A percentile compares a stretch with the other conserved stretches of the same genome.
Evolutionary conservation across 1,140 invertebrate species (phyloP).

Genomic region (Grapholita molesta): DNA sequence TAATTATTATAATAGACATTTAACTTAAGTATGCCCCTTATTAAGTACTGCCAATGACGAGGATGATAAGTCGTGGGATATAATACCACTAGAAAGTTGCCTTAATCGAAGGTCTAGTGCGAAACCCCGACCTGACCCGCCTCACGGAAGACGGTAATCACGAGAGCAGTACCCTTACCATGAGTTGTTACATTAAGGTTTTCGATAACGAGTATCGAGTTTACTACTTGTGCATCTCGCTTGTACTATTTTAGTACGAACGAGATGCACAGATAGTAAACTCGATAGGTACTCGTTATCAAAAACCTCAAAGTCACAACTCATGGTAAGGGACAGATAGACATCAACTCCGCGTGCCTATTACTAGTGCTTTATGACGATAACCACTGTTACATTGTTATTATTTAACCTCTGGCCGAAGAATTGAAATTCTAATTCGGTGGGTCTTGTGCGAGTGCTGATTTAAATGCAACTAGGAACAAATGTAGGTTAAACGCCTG

Average conservation of each 20-base stretch:
- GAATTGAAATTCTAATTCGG: not conserved
- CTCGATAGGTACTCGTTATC: too few species aligned
- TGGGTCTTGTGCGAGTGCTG: not conserved
- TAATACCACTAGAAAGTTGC: not conserved
- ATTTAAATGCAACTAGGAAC: not conserved
- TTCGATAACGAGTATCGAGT: too few species aligned
- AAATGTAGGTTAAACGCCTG: not conserved
- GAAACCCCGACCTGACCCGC: slow-evolving; percentile 53
- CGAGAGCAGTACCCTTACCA: too few species aligned
- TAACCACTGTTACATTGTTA: slow-evolving; percentile 24
- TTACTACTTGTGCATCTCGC: too few species aligned
- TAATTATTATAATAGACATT: too few species aligned
- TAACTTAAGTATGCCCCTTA: too few species aligned
- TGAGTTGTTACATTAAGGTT: too few species aligned
- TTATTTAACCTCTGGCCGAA: not conserved
- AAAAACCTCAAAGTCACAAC: too few species aligned
- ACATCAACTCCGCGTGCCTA: slow-evolving; percentile 31
- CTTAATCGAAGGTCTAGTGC: slow-evolving; percentile 23
- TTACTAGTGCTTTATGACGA: slow-evolving; percentile 40
- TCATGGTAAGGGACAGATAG: too few species aligned
- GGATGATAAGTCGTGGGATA: not conserved
- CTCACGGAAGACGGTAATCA: slow-evolving; percentile 66
- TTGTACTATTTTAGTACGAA: too few species aligned
- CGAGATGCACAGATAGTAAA: too few species aligned
- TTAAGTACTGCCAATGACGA: not conserved